Base-by-base conservation (phyloP, 1,140 invertebrate species). In the Chlorops oryzae region DNA sequence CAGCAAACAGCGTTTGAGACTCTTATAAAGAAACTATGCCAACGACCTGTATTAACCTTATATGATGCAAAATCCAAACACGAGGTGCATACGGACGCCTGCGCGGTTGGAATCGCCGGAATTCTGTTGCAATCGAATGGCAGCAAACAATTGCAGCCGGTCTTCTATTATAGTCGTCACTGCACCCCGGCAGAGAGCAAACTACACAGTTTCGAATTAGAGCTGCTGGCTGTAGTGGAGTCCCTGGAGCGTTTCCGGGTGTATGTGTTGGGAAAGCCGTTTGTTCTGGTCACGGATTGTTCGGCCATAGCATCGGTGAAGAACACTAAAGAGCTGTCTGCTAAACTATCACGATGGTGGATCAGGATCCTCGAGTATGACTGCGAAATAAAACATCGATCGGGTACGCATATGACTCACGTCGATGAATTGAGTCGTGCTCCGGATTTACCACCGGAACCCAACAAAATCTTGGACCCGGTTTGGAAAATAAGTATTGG, bases 141-240 rank as follows among this genome's bases (percentile, higher is more conserved):
- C 22, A 12, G 37, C 9, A n/a, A n/a, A n/a, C n/a, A 15, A 15
- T 32, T 25, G 20, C 37, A 18, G n/a, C 35, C 28, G 15, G 35
- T 54, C 25, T 42, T 35, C 25, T 54, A 49, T 13, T 38, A 17
- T n/a, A 73, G 72, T 44, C 58, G 71, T 34, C 54, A 59, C 17
- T 64, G 75, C 7, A 60, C 49, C 10, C 47, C 52, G 7, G 23
- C 51, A 5, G 76, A 79, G 59, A 50, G 25, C 20, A n/a, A n/a
- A n/a, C 50, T 72, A 61, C 65, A 70, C 24, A 59, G 50, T 47
- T 73, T 62, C 49, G 72, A 75, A 47, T 47, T 73, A 2, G 70
- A 72, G 37, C 63, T 35, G 50, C 62, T 71, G 24, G 65, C 65
- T 9, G 56, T 66, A 4, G 51, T 66, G 5, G 41, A 51, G 38